Percentiles rank a stretch among this genome's conserved stretches.
Conservation (phyloP, 2,113 vertebrate species). For the Protobothrops flavoviridis region DNA sequence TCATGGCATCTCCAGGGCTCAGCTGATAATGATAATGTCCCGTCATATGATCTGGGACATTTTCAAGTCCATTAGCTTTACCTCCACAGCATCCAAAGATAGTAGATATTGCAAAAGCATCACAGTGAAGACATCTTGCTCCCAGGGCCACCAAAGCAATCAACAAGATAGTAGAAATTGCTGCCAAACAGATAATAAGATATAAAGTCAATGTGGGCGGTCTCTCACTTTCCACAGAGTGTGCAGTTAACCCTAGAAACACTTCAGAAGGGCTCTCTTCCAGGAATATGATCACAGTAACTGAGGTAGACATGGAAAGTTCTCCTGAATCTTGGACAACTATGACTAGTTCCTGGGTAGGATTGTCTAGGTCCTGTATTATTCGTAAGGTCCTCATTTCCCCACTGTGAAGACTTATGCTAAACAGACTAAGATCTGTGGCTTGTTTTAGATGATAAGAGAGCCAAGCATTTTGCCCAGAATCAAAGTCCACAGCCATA, state of each 20-base stretch:
- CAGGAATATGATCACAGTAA: constrained; percentile 73
- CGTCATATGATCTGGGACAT: constrained; percentile 58
- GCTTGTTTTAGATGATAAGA: constrained; percentile 72
- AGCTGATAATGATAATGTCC: constrained; percentile 66
- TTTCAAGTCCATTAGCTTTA: constrained; percentile 50
- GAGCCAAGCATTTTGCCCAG: constrained; percentile 73
- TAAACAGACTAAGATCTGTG: constrained; percentile 72
- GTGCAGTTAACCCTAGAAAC: constrained; percentile 67
- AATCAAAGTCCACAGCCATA: constrained; percentile 78
- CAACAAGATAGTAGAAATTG: constrained; percentile 78
- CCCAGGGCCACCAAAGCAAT: constrained; percentile 63
- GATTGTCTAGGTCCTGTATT: constrained; percentile 62
- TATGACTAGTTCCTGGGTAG: constrained; percentile 68
- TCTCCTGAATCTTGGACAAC: constrained; percentile 73
- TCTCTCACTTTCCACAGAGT: constrained; percentile 57
- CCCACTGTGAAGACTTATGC: constrained; percentile 71
- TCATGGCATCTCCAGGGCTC: constrained; percentile 66
- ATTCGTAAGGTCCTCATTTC: constrained; percentile 72
- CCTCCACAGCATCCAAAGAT: constrained; percentile 54
- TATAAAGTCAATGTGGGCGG: constrained; percentile 80
- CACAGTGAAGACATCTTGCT: constrained; percentile 49
- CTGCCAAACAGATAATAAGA: constrained; percentile 81
- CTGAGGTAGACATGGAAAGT: constrained; percentile 67
- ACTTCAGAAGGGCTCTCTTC: constrained; percentile 73
- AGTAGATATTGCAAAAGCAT: constrained; percentile 19